Percentiles rank a stretch among this genome's conserved stretches.
These are phyloP conservation scores for Lymantria dispar DNA, from an alignment of 2,888 invertebrate species.

Conservation along the genomic window DNA sequence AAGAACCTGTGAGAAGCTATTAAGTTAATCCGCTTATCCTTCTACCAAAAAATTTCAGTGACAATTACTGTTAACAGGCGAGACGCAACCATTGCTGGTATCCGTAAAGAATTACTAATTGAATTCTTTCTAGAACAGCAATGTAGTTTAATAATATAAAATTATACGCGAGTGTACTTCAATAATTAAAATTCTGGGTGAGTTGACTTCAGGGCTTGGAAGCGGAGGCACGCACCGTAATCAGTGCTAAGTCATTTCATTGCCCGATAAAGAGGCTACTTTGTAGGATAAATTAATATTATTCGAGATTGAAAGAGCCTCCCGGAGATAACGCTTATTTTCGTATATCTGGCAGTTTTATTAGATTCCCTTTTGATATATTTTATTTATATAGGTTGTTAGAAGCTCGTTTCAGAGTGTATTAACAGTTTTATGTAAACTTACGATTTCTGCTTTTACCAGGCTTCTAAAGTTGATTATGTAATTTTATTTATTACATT, in stretches of 20 bases:
- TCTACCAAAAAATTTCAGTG: slow-evolving; percentile 6
- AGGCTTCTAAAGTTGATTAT: too few species aligned
- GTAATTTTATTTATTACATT: too few species aligned
- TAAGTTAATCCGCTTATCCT: slow-evolving; percentile 55
- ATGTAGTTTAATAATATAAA: not conserved
- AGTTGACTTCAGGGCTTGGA: slow-evolving; percentile 13
- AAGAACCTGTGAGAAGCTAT: slow-evolving; percentile 65
- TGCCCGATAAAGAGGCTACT: slow-evolving; percentile 57
- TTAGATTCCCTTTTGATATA: slow-evolving; percentile 17
- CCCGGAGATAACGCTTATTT: slow-evolving; percentile 26
- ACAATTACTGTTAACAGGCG: not conserved
- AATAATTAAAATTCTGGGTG: slow-evolving; percentile 18
- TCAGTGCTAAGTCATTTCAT: slow-evolving; percentile 64
- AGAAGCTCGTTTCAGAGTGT: slow-evolving; percentile 5
- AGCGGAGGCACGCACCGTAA: slow-evolving; percentile 48
- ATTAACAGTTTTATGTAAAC: too few species aligned
- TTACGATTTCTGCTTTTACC: too few species aligned
- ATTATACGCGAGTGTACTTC: not conserved
- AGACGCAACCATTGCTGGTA: slow-evolving; percentile 7
- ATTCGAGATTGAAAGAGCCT: slow-evolving; percentile 38
- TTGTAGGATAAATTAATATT: slow-evolving; percentile 60
- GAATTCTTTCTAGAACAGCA: not conserved
- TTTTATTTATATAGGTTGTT: slow-evolving; percentile 12
- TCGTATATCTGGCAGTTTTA: slow-evolving; percentile 20
- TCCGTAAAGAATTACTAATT: accelerated